A percentile compares a stretch with the other conserved stretches of the same genome.
Evolutionary conservation across 2,888 invertebrate genomes (phyloP).

Genomic region (Heliconius hortense): DNA sequence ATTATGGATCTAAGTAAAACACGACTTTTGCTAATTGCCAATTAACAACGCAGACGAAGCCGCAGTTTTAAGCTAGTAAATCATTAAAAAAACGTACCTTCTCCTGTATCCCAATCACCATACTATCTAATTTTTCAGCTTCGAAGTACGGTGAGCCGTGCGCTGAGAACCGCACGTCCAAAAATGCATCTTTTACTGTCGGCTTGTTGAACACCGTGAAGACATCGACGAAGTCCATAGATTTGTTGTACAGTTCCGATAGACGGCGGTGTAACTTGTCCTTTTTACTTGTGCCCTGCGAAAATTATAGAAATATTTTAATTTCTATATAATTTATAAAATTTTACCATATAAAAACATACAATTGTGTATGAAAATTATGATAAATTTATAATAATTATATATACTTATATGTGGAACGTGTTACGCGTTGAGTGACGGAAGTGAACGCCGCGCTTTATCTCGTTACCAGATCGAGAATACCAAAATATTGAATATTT

Average conservation of each 20-base stretch:
- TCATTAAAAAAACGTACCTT: slow-evolving; percentile 68
- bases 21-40: background rate
- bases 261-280: slow-evolving; percentile 83
- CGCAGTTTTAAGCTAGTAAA: background rate
- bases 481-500: too few species aligned
- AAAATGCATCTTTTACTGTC: slow-evolving; percentile 82
- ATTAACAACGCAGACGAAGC: background rate
- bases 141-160: slow-evolving; percentile 97
- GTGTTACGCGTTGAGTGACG: too few species aligned
- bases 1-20: too few species aligned
- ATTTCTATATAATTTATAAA: background rate
- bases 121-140: slow-evolving; percentile 92
- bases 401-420: too few species aligned
- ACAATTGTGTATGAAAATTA: too few species aligned
- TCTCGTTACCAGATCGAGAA: too few species aligned
- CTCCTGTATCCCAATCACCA: slow-evolving; percentile 87
- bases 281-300: slow-evolving; percentile 86
- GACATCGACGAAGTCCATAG: slow-evolving; percentile 92
- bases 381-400: too few species aligned
- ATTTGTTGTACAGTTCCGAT: slow-evolving; percentile 87
- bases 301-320: background rate
- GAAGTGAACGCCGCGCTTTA: too few species aligned
- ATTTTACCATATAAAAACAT: background rate
- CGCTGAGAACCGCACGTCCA: slow-evolving; percentile 95
- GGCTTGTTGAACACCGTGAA: slow-evolving; percentile 93